Evolutionary conservation across 2,113 vertebrate genomes (phyloP), one percentile per base, ranked within the genome.

Genomic region (Notothenia rossii): DNA sequence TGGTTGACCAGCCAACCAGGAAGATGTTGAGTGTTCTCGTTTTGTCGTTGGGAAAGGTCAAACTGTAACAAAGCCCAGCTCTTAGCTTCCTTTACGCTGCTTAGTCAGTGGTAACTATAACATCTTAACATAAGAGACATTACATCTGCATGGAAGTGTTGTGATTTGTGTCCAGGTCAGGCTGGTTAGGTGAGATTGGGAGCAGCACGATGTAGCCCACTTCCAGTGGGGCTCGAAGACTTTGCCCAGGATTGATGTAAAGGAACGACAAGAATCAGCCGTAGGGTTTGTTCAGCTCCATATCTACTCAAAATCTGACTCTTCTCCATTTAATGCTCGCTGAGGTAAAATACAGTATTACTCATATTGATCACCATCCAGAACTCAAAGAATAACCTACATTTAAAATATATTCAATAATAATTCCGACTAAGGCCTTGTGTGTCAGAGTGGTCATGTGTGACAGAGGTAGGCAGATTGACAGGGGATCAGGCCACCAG

Each of bases 381-480:
- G 20, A 58, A 2, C 36, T 55, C 10, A 20, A n/a, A 17, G 51
- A n/a, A 48, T 48, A 50, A 68, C 75, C 2, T 20, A 5, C 58
- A 59, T 18, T 46, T n/a, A 49, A 81, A 14, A 60, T 14, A 33
- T 59, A 54, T 82, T 25, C 8, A 62, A 40, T 55, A 40, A 61
- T 14, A 66, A 66, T 65, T 68, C 13, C 65, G 69, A 59, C 61
- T 72, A 54, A 77, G 66, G 49, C 56, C 29, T 14, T 60, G 60
- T 49, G 29, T 75, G 49, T 81, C 36, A 36, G 40, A 36, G 36
- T 36, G 36, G 36, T 36, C 45, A 43, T 6, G 20, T 25, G 33
- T 75, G 29, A 33, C 15, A 20, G 68, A 79, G 64, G 51, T 70
- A 58, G 63, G 49, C 67, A 55, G 48, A 51, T 61, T 40, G 50